Base-by-base conservation (phyloP, 53 echinoderm and acorn worm species). In the Hippasteria phrygiana region DNA sequence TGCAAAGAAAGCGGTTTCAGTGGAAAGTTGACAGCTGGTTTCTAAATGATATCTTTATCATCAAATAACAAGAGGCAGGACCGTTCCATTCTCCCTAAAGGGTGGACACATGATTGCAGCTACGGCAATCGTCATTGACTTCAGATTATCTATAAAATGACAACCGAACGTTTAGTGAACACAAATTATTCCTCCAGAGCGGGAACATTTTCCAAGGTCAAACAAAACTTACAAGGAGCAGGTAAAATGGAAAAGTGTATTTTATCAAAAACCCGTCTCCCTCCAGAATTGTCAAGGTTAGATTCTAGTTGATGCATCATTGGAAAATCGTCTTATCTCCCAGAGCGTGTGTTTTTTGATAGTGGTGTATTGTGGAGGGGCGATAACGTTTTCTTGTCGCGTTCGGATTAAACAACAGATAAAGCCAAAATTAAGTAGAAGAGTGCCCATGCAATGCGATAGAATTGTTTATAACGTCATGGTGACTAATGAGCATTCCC, bases 1-100 rank as follows among this genome's bases (percentile, higher is more conserved):
- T 41, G 20, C 71, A 37, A n/a, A 43, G 13, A 42, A 32, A 53
- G 17, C 35, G 70, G 36, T 43, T 50, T 16, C 22, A 43, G 22
- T 46, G 71, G 85, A 71, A 85, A 64, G 37, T 20, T 26, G 54
- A 85, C 85, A 85, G 70, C 47, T 85, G 85, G 45, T 70, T 22
- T 50, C 22, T 64, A 29, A 31, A 31, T 33, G 50, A 75, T 75
- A 46, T 29, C 37, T 10, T 71, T 71, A n/a, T 24, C 51, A 66
- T 8, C 13, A 33, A 4, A 34, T 13, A 48, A 22, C 7, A 69
- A 20, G n/a, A 13, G 28, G 69, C 50, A 10, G 54, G 85, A 32
- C 18, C 16, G 55, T 71, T 70, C 85, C 34, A 85, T 85, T 85
- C 17, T 66, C 17, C 14, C 35, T 0, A 16, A 18, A 43, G 67